A percentile compares a stretch with the other conserved stretches of the same genome.
Evolutionary conservation across 2,797 vertebrate genomes (phyloP).

Genomic region (Hydrophis major): DNA sequence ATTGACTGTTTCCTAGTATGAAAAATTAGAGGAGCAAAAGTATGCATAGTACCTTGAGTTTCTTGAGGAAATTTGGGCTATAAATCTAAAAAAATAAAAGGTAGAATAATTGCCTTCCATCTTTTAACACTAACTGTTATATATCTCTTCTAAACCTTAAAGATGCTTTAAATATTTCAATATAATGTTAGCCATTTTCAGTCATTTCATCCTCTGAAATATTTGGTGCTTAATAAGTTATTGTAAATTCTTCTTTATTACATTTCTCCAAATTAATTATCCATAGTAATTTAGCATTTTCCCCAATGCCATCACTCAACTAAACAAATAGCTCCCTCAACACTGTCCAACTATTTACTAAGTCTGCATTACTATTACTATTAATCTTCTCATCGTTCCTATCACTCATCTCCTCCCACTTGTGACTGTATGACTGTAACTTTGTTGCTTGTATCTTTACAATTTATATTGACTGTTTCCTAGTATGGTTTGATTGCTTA

Average conservation of each 20-base stretch:
- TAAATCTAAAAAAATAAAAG: background rate
- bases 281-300: background rate
- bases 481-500: no score
- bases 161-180: background rate
- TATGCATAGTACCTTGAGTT: background rate
- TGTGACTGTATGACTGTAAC: no score
- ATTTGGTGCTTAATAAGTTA: background rate
- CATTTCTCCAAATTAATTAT: background rate
- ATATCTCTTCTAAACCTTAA: background rate
- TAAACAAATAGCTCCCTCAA: no score
- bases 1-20: no score
- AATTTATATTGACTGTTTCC: no score
- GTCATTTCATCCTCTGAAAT: background rate
- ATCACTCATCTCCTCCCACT: no score
- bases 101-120: background rate
- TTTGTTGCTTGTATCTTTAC: no score
- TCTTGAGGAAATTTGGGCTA: background rate
- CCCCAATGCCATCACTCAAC: no score
- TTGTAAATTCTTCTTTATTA: background rate
- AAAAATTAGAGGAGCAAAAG: background rate
- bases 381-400: no score
- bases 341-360: no score
- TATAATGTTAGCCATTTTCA: background rate
- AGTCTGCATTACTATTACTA: no score
- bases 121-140: background rate